These are phyloP conservation scores for Euplexia lucipara DNA, from an alignment of 2,888 invertebrate species.

Conservation along the genomic window DNA sequence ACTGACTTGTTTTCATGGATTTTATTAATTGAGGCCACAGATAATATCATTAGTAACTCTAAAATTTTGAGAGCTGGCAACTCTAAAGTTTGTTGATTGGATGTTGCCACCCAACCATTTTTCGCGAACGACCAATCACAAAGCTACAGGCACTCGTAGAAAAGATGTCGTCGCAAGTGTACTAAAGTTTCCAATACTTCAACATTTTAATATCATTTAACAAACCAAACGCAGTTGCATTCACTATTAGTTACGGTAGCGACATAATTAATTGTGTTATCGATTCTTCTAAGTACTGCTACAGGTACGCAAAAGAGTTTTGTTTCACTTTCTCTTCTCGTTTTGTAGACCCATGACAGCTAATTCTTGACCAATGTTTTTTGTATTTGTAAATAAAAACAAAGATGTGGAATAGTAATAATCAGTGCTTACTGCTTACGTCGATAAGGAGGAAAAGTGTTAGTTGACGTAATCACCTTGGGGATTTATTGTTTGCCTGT, in stretches of 20 bases:
- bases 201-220: constrained; percentile 72
- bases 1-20: too few relatives aligned
- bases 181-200: constrained; percentile 65
- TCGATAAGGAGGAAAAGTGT: constrained; percentile 56
- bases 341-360: constrained; percentile 75
- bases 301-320: constrained; percentile 59
- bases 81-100: constrained; percentile 70
- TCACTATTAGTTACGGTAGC: constrained; percentile 53
- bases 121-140: constrained; percentile 75
- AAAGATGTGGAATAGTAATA: constrained; percentile 68
- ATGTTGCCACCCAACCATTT: constrained; percentile 55
- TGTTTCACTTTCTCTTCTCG: constrained; percentile 76
- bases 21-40: too few relatives aligned
- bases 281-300: constrained; percentile 66
- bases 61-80: constrained; percentile 48
- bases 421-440: constrained; percentile 52
- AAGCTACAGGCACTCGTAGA: constrained; percentile 81
- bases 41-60: constrained; percentile 52
- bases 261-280: constrained; percentile 49
- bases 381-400: constrained; percentile 89
- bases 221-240: constrained; percentile 74
- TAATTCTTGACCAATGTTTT: constrained; percentile 81
- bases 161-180: constrained; percentile 87
- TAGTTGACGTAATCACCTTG: constrained; percentile 67
- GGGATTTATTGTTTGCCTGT: constrained; percentile 32